These are phyloP conservation scores for Octonoba sinensis DNA, from an alignment of 2,888 invertebrate species.

Conservation along the genomic window DNA sequence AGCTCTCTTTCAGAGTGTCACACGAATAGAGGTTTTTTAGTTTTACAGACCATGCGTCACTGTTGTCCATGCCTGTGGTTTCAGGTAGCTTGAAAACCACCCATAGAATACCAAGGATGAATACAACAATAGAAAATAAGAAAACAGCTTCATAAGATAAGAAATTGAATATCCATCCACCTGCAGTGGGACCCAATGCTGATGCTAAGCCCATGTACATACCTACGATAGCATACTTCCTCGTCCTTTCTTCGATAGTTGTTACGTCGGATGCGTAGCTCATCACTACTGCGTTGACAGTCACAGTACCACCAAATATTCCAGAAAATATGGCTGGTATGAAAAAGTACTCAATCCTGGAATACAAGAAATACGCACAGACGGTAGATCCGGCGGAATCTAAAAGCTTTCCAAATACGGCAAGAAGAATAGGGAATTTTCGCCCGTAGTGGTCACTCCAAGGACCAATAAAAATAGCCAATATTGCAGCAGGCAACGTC, in stretches of 20 bases:
- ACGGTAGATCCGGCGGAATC: slow-evolving; percentile 36
- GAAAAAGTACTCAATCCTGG: slow-evolving; percentile 43
- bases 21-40: slow-evolving; percentile 26
- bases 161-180: slow-evolving; percentile 56
- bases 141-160: slow-evolving; percentile 42
- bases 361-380: slow-evolving; percentile 28
- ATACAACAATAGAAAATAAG: slow-evolving; percentile 16
- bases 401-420: slow-evolving; percentile 39
- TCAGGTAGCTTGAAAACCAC: slow-evolving; percentile 31
- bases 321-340: slow-evolving; percentile 42
- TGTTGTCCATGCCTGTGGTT: slow-evolving; percentile 28
- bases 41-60: slow-evolving; percentile 16
- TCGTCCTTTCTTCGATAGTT: slow-evolving; percentile 26
- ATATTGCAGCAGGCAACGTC: slow-evolving; percentile 50
- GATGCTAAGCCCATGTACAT: slow-evolving; percentile 79
- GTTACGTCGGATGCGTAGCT: slow-evolving; percentile 61
- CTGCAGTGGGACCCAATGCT: slow-evolving; percentile 68
- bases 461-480: slow-evolving; percentile 63
- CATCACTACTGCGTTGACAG: slow-evolving; percentile 30
- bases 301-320: slow-evolving; percentile 27
- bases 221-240: slow-evolving; percentile 57
- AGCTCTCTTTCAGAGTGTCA: slow-evolving; percentile 42
- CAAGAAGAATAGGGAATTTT: slow-evolving; percentile 52
- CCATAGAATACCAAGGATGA: slow-evolving; percentile 17
- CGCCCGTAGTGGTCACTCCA: slow-evolving; percentile 66